phyloP scores from a whole-genome alignment of 2,113 vertebrate genomes.

The Columba janthina region DNA sequence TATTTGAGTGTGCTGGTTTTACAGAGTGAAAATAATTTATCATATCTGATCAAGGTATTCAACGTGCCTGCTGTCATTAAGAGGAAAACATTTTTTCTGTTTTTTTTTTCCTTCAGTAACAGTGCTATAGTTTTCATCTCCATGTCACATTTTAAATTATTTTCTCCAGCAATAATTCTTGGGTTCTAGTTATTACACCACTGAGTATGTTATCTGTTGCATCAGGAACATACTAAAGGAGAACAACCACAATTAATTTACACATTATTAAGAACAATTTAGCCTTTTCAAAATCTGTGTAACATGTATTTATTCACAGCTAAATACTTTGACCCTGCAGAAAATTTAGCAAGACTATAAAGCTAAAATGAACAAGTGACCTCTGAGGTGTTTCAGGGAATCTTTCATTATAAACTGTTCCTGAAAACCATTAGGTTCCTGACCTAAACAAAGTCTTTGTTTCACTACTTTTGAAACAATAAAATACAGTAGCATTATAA shows the following conservation, averaged over 20 bases:
- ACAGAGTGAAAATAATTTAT: background rate
- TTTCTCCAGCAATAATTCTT: background rate
- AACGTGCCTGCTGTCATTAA: background rate
- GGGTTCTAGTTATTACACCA: background rate
- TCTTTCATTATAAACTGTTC: background rate
- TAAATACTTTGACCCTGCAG: background rate
- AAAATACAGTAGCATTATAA: background rate
- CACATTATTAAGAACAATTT: slow-evolving; percentile 61
- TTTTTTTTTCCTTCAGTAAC: background rate
- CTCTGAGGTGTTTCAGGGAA: background rate
- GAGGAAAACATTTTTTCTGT: background rate
- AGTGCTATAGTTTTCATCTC: background rate
- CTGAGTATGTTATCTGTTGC: background rate
- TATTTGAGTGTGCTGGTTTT: rapidly evolving
- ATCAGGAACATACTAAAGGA: background rate
- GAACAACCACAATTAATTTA: slow-evolving; percentile 9
- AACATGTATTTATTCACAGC: slow-evolving; percentile 7
- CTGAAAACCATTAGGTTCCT: background rate
- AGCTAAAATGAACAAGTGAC: background rate
- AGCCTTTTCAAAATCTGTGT: background rate
- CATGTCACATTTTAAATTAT: background rate
- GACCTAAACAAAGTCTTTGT: background rate
- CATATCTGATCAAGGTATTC: background rate
- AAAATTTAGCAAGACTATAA: background rate
- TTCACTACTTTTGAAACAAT: background rate